Evolutionary conservation across 2,888 invertebrate species (phyloP).

Genomic region (Trissonchulus sp.): DNA sequence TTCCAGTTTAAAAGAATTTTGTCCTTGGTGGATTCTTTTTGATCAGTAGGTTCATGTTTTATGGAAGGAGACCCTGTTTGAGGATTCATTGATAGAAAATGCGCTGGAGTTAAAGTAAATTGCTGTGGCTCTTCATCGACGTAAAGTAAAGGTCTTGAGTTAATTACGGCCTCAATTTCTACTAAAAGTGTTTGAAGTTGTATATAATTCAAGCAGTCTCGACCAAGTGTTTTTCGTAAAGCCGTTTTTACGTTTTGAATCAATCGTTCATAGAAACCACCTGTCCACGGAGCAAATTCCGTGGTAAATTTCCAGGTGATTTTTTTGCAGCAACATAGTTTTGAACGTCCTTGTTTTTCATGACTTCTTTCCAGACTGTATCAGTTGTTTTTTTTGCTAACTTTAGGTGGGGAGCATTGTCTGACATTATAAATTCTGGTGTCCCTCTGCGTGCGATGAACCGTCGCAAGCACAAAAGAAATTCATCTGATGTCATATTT

Average conservation of each 20-base stretch:
- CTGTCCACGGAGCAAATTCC: slow-evolving; percentile 54
- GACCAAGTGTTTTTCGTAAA: neutral
- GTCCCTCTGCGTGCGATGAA: slow-evolving; percentile 50
- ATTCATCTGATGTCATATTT: slow-evolving; percentile 44
- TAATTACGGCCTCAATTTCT: neutral
- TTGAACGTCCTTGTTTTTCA: neutral
- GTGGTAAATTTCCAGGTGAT: slow-evolving; percentile 51
- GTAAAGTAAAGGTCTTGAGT: neutral
- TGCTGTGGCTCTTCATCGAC: neutral
- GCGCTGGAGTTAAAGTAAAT: neutral
- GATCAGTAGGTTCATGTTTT: too few species aligned
- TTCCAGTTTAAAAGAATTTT: neutral
- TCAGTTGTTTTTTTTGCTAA: slow-evolving; percentile 47
- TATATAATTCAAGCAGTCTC: neutral
- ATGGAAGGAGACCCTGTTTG: neutral
- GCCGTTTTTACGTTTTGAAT: slow-evolving; percentile 49
- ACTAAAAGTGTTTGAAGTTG: neutral
- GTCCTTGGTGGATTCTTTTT: neutral
- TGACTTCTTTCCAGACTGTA: slow-evolving; percentile 27
- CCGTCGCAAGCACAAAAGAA: slow-evolving; percentile 46
- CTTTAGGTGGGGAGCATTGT: slow-evolving; percentile 54
- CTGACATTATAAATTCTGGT: slow-evolving; percentile 47
- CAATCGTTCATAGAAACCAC: slow-evolving; percentile 55
- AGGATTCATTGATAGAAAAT: neutral
- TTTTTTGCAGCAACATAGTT: slow-evolving; percentile 24